These are phyloP conservation scores for Trachelus stipa DNA, from an alignment of 2,888 invertebrate species.

Conservation along the genomic window DNA sequence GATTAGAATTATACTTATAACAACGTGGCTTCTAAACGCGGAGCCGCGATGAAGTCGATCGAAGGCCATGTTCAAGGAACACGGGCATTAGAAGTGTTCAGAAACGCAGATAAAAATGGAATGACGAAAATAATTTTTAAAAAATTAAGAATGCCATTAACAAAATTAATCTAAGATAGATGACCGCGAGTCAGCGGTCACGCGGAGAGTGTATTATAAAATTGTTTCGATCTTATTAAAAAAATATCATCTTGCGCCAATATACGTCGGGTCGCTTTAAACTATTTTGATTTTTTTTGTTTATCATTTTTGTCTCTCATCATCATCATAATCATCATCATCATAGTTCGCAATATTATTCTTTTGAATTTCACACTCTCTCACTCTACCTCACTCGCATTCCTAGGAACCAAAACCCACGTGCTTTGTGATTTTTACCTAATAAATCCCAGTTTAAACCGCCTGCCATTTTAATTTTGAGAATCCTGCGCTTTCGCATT, in stretches of 20 bases:
- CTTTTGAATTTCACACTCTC: not conserved
- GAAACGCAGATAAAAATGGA: not conserved
- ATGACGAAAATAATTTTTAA: not conserved
- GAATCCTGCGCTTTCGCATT: not conserved
- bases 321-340: not conserved
- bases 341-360: not conserved
- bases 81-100: not conserved
- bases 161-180: not conserved
- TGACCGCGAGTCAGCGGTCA: not conserved
- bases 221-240: not conserved
- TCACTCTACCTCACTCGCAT: not conserved
- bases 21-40: slow-evolving; percentile 47
- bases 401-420: not conserved
- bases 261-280: not conserved
- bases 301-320: not conserved
- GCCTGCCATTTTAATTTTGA: not conserved
- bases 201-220: not conserved
- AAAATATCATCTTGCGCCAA: not conserved
- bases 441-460: not conserved
- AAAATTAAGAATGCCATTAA: not conserved
- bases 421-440: not conserved
- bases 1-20: slow-evolving; percentile 52
- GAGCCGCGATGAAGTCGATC: slow-evolving; percentile 18
- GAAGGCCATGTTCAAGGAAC: not conserved
- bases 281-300: not conserved